Conservation (phyloP, 2,888 invertebrate genomes). For the Tachystola acroxantha region DNA sequence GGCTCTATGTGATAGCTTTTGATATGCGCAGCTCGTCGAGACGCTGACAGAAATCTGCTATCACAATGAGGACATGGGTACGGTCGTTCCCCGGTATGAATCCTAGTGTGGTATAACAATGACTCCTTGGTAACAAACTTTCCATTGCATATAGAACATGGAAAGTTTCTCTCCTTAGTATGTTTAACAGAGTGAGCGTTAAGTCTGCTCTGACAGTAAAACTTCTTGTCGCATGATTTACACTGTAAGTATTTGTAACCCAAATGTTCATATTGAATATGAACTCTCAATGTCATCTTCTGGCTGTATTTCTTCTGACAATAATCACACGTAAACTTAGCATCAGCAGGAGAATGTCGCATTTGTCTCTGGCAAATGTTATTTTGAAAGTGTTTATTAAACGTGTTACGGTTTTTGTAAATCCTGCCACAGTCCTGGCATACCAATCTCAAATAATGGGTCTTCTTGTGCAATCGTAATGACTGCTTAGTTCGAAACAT, state of each 20-base stretch:
- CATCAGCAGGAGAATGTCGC: constrained; percentile 43
- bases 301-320: constrained; percentile 61
- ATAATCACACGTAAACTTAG: constrained; percentile 55
- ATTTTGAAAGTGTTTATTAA: constrained; percentile 45
- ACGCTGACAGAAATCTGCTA: constrained; percentile 46
- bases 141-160: constrained; percentile 43
- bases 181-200: constrained; percentile 62
- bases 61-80: constrained; percentile 53
- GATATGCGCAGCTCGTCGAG: constrained; percentile 49
- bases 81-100: constrained; percentile 60
- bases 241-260: constrained; percentile 57
- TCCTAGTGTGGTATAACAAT: constrained; percentile 57
- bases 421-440: constrained; percentile 54
- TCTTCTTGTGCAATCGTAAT: constrained; percentile 46
- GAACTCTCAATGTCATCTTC: constrained; percentile 55
- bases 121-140: constrained; percentile 61
- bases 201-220: constrained; percentile 55
- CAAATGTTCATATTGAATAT: constrained; percentile 60
- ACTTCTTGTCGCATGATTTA: constrained; percentile 59
- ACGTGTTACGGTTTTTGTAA: constrained; percentile 52
- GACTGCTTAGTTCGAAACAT: constrained; percentile 41
- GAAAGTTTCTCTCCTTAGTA: constrained; percentile 55
- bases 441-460: constrained; percentile 39
- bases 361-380: constrained; percentile 45
- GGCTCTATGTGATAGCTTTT: constrained; percentile 43